phyloP scores from a whole-genome alignment of 2,888 invertebrate genomes.

The Polyploca ridens region DNA sequence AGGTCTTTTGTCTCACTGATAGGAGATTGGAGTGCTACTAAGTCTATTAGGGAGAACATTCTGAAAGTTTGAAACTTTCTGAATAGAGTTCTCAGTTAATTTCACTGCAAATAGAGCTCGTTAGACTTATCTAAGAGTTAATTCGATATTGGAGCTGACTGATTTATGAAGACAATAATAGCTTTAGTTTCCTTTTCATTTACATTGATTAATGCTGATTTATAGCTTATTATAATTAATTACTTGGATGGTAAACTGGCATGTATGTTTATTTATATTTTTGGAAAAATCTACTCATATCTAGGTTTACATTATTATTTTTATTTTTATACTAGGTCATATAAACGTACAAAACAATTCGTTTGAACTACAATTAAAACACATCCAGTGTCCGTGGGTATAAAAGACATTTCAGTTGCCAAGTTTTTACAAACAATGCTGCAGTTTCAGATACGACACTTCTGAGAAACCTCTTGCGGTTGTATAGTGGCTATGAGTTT shows the following conservation, averaged over 20 bases:
- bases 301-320: too few species aligned
- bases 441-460: conserved; percentile 40
- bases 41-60: conserved; percentile 68
- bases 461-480: conserved; percentile 22
- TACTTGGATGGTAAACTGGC: not conserved
- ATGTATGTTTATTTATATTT: not conserved
- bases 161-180: not conserved
- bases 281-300: too few species aligned
- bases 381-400: conserved; percentile 21
- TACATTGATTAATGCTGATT: not conserved
- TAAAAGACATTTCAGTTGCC: conserved; percentile 36
- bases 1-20: conserved; percentile 59
- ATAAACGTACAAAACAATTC: not conserved
- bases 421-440: conserved; percentile 43
- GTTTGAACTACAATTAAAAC: conserved; percentile 28
- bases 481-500: conserved; percentile 11
- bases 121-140: conserved; percentile 32
- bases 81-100: conserved; percentile 71
- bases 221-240: not conserved
- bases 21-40: conserved; percentile 31
- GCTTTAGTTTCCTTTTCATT: not conserved
- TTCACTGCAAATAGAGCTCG: conserved; percentile 62
- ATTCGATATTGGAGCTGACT: conserved; percentile 1
- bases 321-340: too few species aligned
- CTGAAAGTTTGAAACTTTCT: conserved; percentile 64